These are phyloP conservation scores for Dipodomys stephensi DNA, from an alignment of 2,113 vertebrate species.

Conservation along the genomic window DNA sequence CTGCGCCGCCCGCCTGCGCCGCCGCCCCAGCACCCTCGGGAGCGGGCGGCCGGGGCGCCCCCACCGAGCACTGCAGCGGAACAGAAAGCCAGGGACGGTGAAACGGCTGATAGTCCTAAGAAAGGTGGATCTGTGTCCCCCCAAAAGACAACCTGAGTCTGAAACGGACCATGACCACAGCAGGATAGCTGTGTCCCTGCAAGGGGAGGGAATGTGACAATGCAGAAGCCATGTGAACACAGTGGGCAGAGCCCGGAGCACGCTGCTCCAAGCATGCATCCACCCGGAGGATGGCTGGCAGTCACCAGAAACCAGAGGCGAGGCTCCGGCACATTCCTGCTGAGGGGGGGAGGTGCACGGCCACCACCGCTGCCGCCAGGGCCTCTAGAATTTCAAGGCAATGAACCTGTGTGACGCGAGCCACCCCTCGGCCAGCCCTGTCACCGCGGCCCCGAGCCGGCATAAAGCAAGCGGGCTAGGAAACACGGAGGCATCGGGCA, in stretches of 20 bases:
- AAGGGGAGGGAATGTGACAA: neutral
- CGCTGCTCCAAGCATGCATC: neutral
- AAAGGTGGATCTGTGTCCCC: neutral
- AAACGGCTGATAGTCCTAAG: neutral
- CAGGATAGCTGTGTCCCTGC: neutral
- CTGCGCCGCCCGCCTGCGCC: too few species aligned
- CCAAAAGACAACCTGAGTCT: neutral
- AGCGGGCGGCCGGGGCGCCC: rapidly evolving
- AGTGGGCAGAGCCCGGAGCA: neutral
- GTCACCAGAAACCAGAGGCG: neutral
- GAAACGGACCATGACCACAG: neutral
- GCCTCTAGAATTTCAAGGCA: neutral
- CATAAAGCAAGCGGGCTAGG: neutral
- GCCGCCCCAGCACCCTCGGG: too few species aligned
- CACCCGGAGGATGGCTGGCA: too few species aligned
- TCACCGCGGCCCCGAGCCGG: too few species aligned
- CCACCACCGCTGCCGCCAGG: neutral
- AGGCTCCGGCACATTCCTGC: neutral
- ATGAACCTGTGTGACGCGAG: too few species aligned
- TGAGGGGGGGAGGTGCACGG: neutral
- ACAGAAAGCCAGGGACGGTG: neutral
- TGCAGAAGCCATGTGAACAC: neutral
- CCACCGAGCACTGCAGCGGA: neutral
- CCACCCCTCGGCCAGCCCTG: neutral
- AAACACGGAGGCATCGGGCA: too few species aligned